Conservation (phyloP, 92 coral and sea anemone species). For the Siderastrea siderea region DNA sequence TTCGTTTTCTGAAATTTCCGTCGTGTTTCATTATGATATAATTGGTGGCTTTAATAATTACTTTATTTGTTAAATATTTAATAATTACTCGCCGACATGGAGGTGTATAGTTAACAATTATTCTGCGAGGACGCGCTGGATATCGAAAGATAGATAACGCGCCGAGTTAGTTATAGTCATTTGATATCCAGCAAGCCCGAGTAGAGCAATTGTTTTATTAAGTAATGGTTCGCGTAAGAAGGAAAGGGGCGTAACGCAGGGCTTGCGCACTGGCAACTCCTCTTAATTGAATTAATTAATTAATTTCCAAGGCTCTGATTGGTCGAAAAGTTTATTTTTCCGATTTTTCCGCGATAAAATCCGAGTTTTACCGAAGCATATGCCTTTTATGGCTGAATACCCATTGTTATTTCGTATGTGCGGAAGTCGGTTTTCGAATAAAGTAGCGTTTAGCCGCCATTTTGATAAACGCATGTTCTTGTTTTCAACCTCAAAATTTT, state of each 20-base stretch:
- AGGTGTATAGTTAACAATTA: too few relatives aligned
- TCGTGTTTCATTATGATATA: too few relatives aligned
- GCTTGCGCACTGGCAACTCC: constrained; percentile 1
- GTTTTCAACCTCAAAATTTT: not conserved
- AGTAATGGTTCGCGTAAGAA: too few relatives aligned
- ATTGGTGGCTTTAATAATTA: too few relatives aligned
- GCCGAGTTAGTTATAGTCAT: too few relatives aligned
- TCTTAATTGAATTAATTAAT: constrained; percentile 7
- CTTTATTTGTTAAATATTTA: too few relatives aligned
- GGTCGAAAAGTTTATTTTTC: constrained; percentile 12
- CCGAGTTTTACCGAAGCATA: not conserved
- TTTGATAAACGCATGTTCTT: not conserved
- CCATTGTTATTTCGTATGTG: constrained; percentile 26
- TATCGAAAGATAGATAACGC: too few relatives aligned
- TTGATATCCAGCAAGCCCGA: too few relatives aligned
- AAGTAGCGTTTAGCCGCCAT: not conserved
- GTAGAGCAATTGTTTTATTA: too few relatives aligned
- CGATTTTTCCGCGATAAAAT: not conserved
- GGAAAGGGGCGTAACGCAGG: constrained; percentile 14
- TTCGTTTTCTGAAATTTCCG: too few relatives aligned
- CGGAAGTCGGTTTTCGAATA: constrained; percentile 15
- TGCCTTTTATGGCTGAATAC: not conserved
- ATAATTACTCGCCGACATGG: too few relatives aligned
- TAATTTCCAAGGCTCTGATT: constrained; percentile 23
- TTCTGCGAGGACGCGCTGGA: too few relatives aligned